phyloP scores from a whole-genome alignment of 2,888 invertebrate species.

The Pyrrhia umbra region DNA sequence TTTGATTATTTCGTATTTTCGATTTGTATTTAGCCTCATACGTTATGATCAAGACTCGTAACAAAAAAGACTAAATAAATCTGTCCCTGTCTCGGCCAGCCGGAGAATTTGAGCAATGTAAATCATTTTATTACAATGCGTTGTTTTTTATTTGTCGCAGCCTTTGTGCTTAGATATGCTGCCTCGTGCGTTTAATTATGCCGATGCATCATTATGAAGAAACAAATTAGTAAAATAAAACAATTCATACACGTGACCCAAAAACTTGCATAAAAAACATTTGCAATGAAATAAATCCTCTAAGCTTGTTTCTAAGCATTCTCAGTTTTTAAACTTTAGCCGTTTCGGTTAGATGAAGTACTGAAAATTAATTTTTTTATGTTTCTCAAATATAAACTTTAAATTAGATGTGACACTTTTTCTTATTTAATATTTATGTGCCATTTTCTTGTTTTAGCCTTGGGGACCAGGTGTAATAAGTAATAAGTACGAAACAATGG shows the following conservation, averaged over 20 bases:
- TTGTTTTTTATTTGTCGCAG: slow-evolving; percentile 82
- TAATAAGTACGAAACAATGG: not conserved
- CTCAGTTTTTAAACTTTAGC: slow-evolving; percentile 32
- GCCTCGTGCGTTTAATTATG: slow-evolving; percentile 73
- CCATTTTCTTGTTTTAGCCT: not conserved
- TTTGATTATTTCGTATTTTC: slow-evolving; percentile 69
- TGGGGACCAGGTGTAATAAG: not conserved
- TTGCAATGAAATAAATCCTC: slow-evolving; percentile 23
- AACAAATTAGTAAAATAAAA: slow-evolving; percentile 60
- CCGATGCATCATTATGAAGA: slow-evolving; percentile 60
- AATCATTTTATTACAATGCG: slow-evolving; percentile 88
- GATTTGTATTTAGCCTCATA: slow-evolving; percentile 85
- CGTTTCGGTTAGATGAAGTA: slow-evolving; percentile 20
- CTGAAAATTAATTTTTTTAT: slow-evolving; percentile 9
- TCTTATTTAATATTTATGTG: not conserved
- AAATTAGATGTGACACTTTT: not conserved
- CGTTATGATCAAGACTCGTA: slow-evolving; percentile 84
- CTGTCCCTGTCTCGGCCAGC: slow-evolving; percentile 84
- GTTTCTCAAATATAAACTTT: not conserved
- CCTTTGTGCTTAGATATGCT: slow-evolving; percentile 80
- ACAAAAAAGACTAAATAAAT: slow-evolving; percentile 86
- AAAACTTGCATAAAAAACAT: slow-evolving; percentile 42
- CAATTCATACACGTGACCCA: slow-evolving; percentile 28
- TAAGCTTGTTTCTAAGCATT: slow-evolving; percentile 13
- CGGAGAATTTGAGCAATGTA: slow-evolving; percentile 88